A percentile compares a stretch with the other conserved stretches of the same genome.
Conservation (phyloP, 2,888 invertebrate species). For the Lepeophtheirus nordmannii region DNA sequence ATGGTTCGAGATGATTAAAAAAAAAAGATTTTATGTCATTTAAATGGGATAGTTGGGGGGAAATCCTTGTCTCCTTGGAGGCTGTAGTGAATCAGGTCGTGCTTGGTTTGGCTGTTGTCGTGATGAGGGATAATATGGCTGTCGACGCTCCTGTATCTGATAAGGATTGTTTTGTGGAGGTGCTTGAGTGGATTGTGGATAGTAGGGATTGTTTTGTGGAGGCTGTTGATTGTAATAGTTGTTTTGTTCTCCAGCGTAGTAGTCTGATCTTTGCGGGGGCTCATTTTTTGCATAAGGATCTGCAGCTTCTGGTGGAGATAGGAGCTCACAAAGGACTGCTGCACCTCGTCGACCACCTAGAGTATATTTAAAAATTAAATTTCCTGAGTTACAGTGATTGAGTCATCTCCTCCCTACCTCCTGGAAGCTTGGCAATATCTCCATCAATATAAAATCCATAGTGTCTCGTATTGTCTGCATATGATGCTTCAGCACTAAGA, state of each 20-base stretch:
- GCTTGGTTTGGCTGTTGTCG: background rate
- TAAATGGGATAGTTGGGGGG: no score
- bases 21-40: no score
- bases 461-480: conserved; percentile 22
- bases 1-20: no score
- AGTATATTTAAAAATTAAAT: background rate
- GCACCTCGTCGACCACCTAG: conserved; percentile 21
- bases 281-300: background rate
- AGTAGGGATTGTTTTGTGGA: background rate
- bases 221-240: conserved; percentile 1
- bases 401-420: background rate
- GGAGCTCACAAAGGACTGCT: conserved; percentile 22
- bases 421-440: conserved; percentile 24
- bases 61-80: no score
- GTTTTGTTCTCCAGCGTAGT: background rate
- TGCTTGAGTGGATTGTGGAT: background rate
- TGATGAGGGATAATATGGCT: background rate
- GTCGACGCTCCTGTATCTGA: background rate
- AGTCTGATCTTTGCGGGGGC: no score
- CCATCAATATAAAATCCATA: conserved; percentile 25
- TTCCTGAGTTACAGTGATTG: no score
- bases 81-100: no score
- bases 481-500: background rate
- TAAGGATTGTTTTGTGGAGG: background rate
- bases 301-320: background rate